Percentiles rank a stretch among this genome's conserved stretches.
Conservation (phyloP, 2,113 vertebrate genomes). For the Raja brachyura region DNA sequence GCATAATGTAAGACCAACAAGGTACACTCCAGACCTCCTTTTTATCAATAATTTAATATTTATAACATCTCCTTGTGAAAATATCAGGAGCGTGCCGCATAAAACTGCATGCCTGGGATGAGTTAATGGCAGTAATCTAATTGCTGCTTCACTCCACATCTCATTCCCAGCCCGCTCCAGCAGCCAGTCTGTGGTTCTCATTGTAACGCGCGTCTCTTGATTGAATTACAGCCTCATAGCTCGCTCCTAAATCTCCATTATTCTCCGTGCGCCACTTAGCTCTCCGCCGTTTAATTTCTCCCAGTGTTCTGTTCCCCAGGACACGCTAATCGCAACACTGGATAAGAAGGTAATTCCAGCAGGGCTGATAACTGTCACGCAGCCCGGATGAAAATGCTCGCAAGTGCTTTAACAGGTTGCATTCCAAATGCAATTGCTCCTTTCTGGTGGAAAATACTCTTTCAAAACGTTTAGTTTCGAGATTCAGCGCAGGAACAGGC, state of each 20-base stretch:
- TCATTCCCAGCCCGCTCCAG: background rate
- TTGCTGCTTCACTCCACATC: background rate
- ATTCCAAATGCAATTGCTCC: background rate
- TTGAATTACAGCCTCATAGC: slow-evolving; percentile 8
- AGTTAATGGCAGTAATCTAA: slow-evolving; percentile 6
- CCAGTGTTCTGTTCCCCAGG: background rate
- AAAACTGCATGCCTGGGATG: background rate
- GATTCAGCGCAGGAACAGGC: too few relatives aligned
- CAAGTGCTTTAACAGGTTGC: slow-evolving; percentile 18
- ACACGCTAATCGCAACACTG: background rate
- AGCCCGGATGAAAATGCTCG: background rate
- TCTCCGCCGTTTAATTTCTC: background rate
- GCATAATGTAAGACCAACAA: background rate
- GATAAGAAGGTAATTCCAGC: slow-evolving; percentile 16
- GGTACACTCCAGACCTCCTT: background rate
- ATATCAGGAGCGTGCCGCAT: background rate
- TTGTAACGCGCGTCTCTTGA: background rate
- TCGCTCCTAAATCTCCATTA: slow-evolving; percentile 15
- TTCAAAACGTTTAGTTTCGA: too few relatives aligned
- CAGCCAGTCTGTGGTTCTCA: background rate
- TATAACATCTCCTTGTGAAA: background rate
- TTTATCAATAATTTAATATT: background rate
- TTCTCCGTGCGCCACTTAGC: background rate
- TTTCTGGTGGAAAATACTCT: background rate
- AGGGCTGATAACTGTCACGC: background rate